Percentiles rank a stretch among this genome's conserved stretches.
These are phyloP conservation scores for Trematomus bernacchii DNA, from an alignment of 2,797 vertebrate species.

Conservation along the genomic window DNA sequence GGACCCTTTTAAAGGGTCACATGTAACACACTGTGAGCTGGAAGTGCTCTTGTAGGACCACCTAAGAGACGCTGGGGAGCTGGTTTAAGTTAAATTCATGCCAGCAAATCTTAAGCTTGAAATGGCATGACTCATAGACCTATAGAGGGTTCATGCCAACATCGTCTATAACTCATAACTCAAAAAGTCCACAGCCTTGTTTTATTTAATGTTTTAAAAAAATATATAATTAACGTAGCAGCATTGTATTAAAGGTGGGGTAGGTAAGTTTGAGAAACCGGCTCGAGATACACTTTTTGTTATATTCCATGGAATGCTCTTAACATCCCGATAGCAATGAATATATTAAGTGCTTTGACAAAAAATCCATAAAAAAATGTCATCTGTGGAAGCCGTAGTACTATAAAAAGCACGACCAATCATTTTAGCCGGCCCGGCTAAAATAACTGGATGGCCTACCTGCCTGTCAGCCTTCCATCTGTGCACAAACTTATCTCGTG, in stretches of 20 bases:
- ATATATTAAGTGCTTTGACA: too few relatives aligned
- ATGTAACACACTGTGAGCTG: slow-evolving; percentile 61
- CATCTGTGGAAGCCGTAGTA: too few relatives aligned
- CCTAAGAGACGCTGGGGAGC: slow-evolving; percentile 37
- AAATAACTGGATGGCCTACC: too few relatives aligned
- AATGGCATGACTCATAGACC: background rate
- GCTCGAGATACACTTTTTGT: too few relatives aligned
- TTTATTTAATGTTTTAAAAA: background rate
- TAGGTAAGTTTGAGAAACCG: too few relatives aligned
- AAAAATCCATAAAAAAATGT: too few relatives aligned
- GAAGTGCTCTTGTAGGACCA: slow-evolving; percentile 60
- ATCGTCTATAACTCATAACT: background rate
- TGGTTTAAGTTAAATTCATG: slow-evolving; percentile 20
- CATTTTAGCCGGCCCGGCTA: too few relatives aligned
- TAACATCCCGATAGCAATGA: too few relatives aligned
- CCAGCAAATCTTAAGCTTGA: slow-evolving; percentile 4
- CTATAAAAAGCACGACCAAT: too few relatives aligned
- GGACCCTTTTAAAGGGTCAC: slow-evolving; percentile 85
- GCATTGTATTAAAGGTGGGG: background rate
- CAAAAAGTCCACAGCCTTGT: background rate
- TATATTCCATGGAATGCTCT: too few relatives aligned
- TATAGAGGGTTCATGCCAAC: background rate
- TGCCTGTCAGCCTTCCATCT: too few relatives aligned
- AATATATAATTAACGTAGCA: background rate
- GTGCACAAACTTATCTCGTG: too few relatives aligned